Evolutionary conservation across 2,888 invertebrate species (phyloP).

Genomic region (Sminthurinus aureus): DNA sequence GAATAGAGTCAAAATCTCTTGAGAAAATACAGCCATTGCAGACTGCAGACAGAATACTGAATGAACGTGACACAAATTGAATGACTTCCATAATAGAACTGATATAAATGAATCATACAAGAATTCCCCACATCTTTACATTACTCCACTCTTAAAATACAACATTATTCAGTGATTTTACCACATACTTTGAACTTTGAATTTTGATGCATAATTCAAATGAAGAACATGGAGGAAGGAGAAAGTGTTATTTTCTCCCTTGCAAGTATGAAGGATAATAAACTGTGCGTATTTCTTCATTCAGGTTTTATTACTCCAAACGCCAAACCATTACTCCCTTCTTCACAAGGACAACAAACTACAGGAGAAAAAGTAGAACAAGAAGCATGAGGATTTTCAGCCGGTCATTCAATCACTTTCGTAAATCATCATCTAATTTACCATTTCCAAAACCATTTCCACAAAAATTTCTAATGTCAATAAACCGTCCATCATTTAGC

Average conservation of each 20-base stretch:
- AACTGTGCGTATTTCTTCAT: not conserved
- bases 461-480: not conserved
- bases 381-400: not conserved
- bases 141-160: no score
- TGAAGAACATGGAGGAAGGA: no score
- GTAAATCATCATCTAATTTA: not conserved
- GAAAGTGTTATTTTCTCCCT: not conserved
- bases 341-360: not conserved
- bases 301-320: not conserved
- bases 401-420: not conserved
- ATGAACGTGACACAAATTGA: constrained; percentile 59
- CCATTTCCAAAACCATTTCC: no score
- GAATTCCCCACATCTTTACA: no score
- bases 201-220: no score
- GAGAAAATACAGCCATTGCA: no score
- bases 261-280: not conserved
- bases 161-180: no score
- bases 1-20: no score
- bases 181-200: no score
- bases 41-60: no score
- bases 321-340: no score
- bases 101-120: no score
- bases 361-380: not conserved
- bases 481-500: not conserved
- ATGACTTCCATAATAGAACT: constrained; percentile 41